phyloP scores from a whole-genome alignment of 2,888 invertebrate species.

The Griposia aprilina region DNA sequence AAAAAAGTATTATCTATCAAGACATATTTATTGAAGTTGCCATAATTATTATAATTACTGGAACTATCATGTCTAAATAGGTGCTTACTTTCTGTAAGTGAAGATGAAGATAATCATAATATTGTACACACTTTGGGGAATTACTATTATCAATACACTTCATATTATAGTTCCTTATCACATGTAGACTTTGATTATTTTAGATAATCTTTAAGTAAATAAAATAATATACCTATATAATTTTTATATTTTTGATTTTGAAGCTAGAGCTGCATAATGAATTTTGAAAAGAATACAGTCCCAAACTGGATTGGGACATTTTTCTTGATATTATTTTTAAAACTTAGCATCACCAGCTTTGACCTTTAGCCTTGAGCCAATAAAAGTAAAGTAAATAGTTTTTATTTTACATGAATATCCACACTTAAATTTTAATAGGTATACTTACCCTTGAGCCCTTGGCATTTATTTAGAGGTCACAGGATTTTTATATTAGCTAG shows the following conservation, averaged over 20 bases:
- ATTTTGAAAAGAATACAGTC: background rate
- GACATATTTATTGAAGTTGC: slow-evolving; percentile 10
- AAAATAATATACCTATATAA: background rate
- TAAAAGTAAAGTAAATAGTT: background rate
- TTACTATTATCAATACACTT: slow-evolving; percentile 39
- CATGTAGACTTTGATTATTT: background rate
- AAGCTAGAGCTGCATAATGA: background rate
- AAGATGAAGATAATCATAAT: slow-evolving; percentile 25
- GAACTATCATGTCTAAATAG: slow-evolving; percentile 28
- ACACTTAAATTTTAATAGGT: background rate
- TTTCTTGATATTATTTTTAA: too few species aligned
- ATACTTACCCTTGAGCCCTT: background rate
- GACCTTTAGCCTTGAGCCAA: background rate
- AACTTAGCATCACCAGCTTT: too few species aligned
- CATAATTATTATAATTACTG: background rate
- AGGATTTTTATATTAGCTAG: background rate
- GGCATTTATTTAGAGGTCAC: background rate
- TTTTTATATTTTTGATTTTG: background rate
- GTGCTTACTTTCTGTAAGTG: slow-evolving; percentile 4
- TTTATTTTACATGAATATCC: too few species aligned
- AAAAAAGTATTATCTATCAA: background rate
- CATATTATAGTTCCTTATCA: slow-evolving; percentile 10
- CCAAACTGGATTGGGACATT: too few species aligned
- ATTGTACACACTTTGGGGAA: slow-evolving; percentile 39
- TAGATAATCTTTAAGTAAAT: background rate